These are phyloP conservation scores for Alloscopus bannaensis DNA, from an alignment of 2,888 invertebrate species.

Conservation along the genomic window DNA sequence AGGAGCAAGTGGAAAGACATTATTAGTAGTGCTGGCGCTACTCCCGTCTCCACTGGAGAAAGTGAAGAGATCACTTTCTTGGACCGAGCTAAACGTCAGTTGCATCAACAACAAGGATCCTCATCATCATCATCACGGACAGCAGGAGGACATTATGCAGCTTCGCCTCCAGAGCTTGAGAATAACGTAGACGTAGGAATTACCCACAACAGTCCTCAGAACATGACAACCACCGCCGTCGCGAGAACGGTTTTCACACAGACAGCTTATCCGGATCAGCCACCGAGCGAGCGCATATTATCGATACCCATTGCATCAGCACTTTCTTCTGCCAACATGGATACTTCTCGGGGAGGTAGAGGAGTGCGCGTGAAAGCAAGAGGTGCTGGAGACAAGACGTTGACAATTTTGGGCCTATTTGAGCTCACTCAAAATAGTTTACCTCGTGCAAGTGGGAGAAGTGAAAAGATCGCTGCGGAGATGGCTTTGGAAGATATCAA, in stretches of 20 bases:
- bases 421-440: conserved; percentile 82
- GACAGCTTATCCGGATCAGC: conserved; percentile 33
- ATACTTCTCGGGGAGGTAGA: not conserved
- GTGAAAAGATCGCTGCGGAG: conserved; percentile 86
- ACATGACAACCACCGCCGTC: conserved; percentile 9
- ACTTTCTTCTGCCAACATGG: not conserved
- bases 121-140: conserved; percentile 32
- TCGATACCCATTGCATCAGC: conserved; percentile 17
- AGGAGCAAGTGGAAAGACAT: not conserved
- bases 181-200: conserved; percentile 7
- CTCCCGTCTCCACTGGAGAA: conserved; percentile 3
- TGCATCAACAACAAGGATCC: conserved; percentile 30
- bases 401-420: conserved; percentile 85
- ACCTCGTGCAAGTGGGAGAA: conserved; percentile 79
- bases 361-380: conserved; percentile 20
- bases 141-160: no score
- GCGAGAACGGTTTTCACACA: conserved; percentile 23
- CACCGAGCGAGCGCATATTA: conserved; percentile 9
- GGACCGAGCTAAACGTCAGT: conserved; percentile 32
- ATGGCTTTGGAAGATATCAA: conserved; percentile 89
- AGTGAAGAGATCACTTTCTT: conserved; percentile 2
- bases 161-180: not conserved
- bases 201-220: conserved; percentile 1
- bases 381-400: conserved; percentile 29
- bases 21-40: conserved; percentile 11